Conservation (phyloP, 1,140 invertebrate species). For the Aleiodes sp. region DNA sequence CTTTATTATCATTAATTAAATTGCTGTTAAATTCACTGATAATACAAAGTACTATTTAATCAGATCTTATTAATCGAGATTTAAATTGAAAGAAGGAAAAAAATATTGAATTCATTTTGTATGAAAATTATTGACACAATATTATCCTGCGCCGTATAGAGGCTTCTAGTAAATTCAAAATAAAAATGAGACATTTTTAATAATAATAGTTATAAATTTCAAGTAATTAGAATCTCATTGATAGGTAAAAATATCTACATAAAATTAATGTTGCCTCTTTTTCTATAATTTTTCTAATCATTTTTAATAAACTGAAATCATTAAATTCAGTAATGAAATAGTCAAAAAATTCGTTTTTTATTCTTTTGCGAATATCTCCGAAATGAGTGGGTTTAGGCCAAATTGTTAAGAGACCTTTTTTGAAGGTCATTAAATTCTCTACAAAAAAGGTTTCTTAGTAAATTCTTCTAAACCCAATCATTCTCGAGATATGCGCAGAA, state of each 20-base stretch:
- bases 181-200: constrained; percentile 53
- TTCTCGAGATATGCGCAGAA: too few species aligned
- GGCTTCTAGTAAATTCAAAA: constrained; percentile 37
- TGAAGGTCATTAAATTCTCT: too few species aligned
- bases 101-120: constrained; percentile 31
- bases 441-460: too few species aligned
- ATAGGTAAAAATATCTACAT: constrained; percentile 42
- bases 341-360: too few species aligned
- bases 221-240: constrained; percentile 42
- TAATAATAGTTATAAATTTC: constrained; percentile 27
- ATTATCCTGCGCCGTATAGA: constrained; percentile 45
- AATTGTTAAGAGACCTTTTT: too few species aligned
- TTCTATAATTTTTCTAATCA: constrained; percentile 21
- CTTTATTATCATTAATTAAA: constrained; percentile 35
- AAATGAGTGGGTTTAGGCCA: too few species aligned
- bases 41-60: constrained; percentile 46
- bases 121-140: constrained; percentile 53
- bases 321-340: too few species aligned
- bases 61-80: constrained; percentile 50
- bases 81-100: constrained; percentile 42
- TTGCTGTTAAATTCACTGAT: constrained; percentile 17
- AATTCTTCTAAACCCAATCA: too few species aligned
- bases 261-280: constrained; percentile 43
- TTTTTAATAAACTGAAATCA: not conserved
- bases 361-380: too few species aligned